These are phyloP conservation scores for Chloroceryle amazona DNA, from an alignment of 2,797 vertebrate genomes.

Conservation along the genomic window DNA sequence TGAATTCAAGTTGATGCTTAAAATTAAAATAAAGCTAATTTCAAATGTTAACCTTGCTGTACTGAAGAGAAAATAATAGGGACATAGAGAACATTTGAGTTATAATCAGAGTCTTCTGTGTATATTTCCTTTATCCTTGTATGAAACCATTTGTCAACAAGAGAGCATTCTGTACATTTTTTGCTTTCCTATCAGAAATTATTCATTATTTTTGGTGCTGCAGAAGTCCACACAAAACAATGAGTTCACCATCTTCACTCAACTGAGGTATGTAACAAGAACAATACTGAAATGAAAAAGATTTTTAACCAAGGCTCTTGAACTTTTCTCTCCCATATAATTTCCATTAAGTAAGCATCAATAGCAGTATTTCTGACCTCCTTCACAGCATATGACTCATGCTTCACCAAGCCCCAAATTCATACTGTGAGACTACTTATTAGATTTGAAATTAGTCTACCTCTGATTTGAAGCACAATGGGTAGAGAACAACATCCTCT, in stretches of 20 bases:
- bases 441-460: background rate
- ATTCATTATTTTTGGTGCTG: background rate
- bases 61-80: background rate
- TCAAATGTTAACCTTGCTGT: background rate
- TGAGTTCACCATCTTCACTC: background rate
- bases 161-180: background rate
- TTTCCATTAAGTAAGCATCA: background rate
- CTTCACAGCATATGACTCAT: background rate
- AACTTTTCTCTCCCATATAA: background rate
- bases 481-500: background rate
- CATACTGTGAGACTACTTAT: background rate
- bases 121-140: background rate
- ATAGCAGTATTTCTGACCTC: background rate
- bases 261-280: rapidly evolving
- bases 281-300: background rate
- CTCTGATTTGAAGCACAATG: background rate
- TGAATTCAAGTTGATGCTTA: background rate
- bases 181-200: background rate
- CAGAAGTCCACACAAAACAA: background rate
- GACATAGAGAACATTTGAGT: background rate
- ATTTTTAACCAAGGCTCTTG: background rate
- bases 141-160: background rate
- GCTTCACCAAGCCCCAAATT: background rate
- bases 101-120: background rate
- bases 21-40: background rate